Percentiles rank a stretch among this genome's conserved stretches.
These are phyloP conservation scores for Mystacornis crossleyi DNA, from an alignment of 2,113 vertebrate species.

Conservation along the genomic window DNA sequence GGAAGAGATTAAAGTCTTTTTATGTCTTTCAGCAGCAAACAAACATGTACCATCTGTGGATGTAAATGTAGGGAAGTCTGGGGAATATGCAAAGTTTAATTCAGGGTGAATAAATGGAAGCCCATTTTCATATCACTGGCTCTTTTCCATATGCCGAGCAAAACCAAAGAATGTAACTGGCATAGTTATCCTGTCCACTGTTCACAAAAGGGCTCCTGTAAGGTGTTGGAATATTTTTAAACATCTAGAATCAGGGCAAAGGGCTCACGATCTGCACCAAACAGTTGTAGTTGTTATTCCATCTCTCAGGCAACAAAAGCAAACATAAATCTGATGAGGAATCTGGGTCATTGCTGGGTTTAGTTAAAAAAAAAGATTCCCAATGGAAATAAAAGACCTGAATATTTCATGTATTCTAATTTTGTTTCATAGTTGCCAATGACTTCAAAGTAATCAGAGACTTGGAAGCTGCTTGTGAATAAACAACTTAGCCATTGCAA, in stretches of 20 bases:
- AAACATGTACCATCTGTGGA: neutral
- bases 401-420: constrained; percentile 7
- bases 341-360: constrained; percentile 32
- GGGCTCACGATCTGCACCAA: neutral
- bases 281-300: neutral
- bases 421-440: neutral
- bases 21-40: neutral
- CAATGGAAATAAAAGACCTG: neutral
- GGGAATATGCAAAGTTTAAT: neutral
- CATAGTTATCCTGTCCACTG: neutral
- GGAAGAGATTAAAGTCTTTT: neutral
- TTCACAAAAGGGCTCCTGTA: neutral
- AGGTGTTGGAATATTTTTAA: neutral
- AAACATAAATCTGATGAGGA: constrained; percentile 17
- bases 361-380: neutral
- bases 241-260: neutral
- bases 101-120: neutral
- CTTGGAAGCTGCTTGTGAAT: neutral
- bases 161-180: neutral
- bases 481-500: neutral
- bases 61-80: neutral
- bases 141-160: neutral
- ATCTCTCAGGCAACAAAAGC: neutral
- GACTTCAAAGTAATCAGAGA: neutral
- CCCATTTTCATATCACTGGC: neutral